A percentile compares a stretch with the other conserved stretches of the same genome.
phyloP scores from a whole-genome alignment of 2,797 vertebrate genomes.

The Lutjanus argentimaculatus region DNA sequence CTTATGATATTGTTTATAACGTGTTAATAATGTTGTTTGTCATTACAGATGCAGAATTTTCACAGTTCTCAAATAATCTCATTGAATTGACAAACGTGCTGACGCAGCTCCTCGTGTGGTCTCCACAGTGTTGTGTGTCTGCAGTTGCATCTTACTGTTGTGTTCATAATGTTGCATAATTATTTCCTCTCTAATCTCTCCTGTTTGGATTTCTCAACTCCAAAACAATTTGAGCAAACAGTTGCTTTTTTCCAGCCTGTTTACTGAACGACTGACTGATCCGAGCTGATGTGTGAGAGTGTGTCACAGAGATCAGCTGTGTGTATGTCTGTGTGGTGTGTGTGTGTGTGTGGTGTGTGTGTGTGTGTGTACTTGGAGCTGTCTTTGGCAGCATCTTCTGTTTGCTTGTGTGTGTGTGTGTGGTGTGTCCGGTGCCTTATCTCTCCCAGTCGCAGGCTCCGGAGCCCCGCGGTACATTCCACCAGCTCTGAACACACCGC shows the following conservation, averaged over 20 bases:
- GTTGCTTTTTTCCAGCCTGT: conserved; percentile 48
- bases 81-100: background rate
- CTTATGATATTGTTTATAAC: too few relatives aligned
- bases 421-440: conserved; percentile 67
- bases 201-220: conserved; percentile 11
- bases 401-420: conserved; percentile 42
- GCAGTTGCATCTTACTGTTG: background rate
- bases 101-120: conserved; percentile 1
- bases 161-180: conserved; percentile 11
- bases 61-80: background rate
- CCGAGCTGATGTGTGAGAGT: conserved; percentile 57
- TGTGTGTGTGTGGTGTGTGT: conserved; percentile 32
- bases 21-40: too few relatives aligned
- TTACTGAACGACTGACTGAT: conserved; percentile 60
- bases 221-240: conserved; percentile 29
- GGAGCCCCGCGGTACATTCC: conserved; percentile 77
- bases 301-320: conserved; percentile 46
- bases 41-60: background rate
- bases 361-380: conserved; percentile 33
- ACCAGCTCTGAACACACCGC: conserved; percentile 78
- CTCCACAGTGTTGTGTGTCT: background rate
- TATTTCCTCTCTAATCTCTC: conserved; percentile 26
- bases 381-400: conserved; percentile 56
- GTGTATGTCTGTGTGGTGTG: background rate
- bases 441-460: conserved; percentile 78